Base-by-base conservation (phyloP, 2,888 invertebrate species). In the Ariolimax columbianus region DNA sequence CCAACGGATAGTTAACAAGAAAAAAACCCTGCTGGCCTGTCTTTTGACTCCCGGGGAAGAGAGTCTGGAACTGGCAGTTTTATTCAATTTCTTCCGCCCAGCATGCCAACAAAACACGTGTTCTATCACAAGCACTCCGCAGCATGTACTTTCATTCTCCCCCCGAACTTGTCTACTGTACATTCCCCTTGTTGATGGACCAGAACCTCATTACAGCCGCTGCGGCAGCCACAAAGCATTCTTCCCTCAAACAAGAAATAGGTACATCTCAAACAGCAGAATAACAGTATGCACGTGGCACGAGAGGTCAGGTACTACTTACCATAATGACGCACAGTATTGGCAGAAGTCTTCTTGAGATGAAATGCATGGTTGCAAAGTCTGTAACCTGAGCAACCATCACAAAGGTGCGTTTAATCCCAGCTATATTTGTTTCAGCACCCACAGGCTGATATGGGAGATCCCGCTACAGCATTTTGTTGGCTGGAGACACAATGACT, bases 331-430 rank as follows among this genome's bases (percentile, higher is more conserved):
- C 14, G 73, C 73, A 75, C 19, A 75, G 73, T n/a, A 47, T 47
- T 47, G 47, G 30, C 73, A 75, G 47, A 75, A 47, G 30, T 75
- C 73, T 30, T 47, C 47, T 30, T 47, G 47, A 30, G 30, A 75
- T 75, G 73, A 75, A 75, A 43, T 9, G 47, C 73, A 75, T 75
- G 73, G 30, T 30, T n/a, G 14, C n/a, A 47, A 17, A 43, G 30
- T 47, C 47, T 43, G 47, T 47, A 75, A 47, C 47, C n/a, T 6
- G 47, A 47, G 73, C 73, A 75, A 30, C 30, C 73, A 75, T 47
- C 73, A 75, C 40, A 75, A 30, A 47, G n/a, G n/a, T n/a, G 17
- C 47, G 73, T 75, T 30, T 30, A 75, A 75, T 75, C 73, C 73
- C 30, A 14, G 38, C 43, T 19, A 47, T n/a, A 43, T 47, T 75